Evolutionary conservation across 1,140 invertebrate genomes (phyloP).

Genomic region (Nomia melanderi): DNA sequence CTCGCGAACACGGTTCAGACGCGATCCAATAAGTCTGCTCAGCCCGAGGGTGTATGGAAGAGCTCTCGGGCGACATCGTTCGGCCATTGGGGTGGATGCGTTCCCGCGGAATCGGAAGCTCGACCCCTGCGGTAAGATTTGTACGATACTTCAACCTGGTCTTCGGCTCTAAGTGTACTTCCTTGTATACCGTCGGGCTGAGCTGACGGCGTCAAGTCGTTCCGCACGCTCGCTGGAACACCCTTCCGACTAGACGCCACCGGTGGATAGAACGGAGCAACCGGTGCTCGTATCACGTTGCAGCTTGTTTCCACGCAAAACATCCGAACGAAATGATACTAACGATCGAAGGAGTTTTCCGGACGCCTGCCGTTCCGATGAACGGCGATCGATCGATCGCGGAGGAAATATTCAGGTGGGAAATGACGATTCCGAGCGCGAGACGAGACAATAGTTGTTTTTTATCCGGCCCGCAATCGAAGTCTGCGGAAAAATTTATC

Average conservation of each 20-base stretch:
- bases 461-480: too few relatives aligned
- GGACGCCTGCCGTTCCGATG: too few relatives aligned
- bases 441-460: too few relatives aligned
- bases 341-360: not conserved
- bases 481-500: too few relatives aligned
- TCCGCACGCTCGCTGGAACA: not conserved
- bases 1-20: slow-evolving; percentile 2
- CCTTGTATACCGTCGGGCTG: slow-evolving; percentile 66
- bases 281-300: not conserved
- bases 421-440: too few relatives aligned
- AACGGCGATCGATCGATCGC: too few relatives aligned
- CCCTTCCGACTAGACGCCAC: not conserved
- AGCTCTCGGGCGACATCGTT: slow-evolving; percentile 61
- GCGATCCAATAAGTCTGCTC: slow-evolving; percentile 48
- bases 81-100: slow-evolving; percentile 52
- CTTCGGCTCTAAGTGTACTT: slow-evolving; percentile 68
- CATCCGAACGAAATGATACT: not conserved
- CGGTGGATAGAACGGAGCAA: not conserved
- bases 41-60: slow-evolving; percentile 31
- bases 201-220: slow-evolving; percentile 17
- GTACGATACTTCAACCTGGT: slow-evolving; percentile 42
- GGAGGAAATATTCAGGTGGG: too few relatives aligned
- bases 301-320: not conserved
- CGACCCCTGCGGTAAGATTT: slow-evolving; percentile 62
- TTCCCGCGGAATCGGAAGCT: slow-evolving; percentile 51